phyloP scores from a whole-genome alignment of 1,140 invertebrate species.

The Oedothorax gibbosus region DNA sequence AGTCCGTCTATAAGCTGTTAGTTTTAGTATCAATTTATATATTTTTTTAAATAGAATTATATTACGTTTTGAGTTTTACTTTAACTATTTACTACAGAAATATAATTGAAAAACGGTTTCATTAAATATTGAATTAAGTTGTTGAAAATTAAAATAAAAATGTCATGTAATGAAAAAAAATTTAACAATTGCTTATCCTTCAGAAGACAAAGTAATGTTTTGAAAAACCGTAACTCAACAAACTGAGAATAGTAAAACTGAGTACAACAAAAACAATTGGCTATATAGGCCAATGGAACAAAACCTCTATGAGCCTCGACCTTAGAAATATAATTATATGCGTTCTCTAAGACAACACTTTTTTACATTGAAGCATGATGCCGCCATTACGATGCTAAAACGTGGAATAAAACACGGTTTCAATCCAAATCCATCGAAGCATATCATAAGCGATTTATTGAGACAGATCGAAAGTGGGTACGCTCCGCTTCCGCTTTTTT shows the following conservation, averaged over 20 bases:
- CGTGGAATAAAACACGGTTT: constrained; percentile 17
- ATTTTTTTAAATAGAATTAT: no score
- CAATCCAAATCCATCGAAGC: constrained; percentile 52
- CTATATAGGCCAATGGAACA: constrained; percentile 15
- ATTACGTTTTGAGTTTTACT: no score
- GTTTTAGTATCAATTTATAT: no score
- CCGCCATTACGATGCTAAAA: neutral
- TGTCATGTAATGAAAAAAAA: neutral
- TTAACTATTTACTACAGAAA: no score
- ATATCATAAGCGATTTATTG: constrained; percentile 52
- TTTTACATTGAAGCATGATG: neutral
- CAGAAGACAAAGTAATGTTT: no score
- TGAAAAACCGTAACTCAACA: no score
- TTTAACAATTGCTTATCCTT: no score
- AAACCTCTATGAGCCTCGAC: constrained; percentile 6
- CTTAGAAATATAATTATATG: constrained; percentile 33
- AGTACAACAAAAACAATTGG: no score
- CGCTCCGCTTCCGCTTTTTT: constrained; percentile 57
- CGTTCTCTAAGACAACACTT: constrained; percentile 34
- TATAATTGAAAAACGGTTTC: no score
- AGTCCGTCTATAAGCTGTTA: no score
- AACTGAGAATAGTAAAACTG: no score
- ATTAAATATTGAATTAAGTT: no score
- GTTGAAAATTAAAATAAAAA: neutral
- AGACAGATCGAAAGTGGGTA: constrained; percentile 31